A percentile compares a stretch with the other conserved stretches of the same genome.
These are phyloP conservation scores for Teleogryllus occipitalis DNA, from an alignment of 1,140 invertebrate genomes.

Conservation along the genomic window DNA sequence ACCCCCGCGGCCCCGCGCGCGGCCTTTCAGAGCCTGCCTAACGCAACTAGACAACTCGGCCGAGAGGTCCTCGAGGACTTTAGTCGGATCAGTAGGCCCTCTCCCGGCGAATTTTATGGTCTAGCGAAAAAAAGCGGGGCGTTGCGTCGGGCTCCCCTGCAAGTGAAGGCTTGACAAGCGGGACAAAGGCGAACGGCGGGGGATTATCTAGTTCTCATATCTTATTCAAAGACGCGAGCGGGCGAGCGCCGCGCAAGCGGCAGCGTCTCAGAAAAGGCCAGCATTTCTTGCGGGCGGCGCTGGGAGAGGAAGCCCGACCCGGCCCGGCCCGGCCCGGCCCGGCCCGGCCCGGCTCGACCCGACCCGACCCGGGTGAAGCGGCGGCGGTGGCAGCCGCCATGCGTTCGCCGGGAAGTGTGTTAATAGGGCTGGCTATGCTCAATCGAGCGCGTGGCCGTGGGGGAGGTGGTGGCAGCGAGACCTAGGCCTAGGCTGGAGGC, in stretches of 20 bases:
- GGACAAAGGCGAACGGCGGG: neutral
- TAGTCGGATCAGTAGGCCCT: neutral
- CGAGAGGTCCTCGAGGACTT: neutral
- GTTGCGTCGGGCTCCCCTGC: neutral
- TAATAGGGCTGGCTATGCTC: neutral
- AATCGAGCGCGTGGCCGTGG: neutral
- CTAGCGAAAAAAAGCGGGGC: neutral
- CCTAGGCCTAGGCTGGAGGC: no score
- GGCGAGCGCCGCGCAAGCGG: neutral
- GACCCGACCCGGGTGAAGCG: neutral
- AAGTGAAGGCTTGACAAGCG: neutral
- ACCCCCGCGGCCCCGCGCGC: neutral
- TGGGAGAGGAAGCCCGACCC: neutral
- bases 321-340: no score
- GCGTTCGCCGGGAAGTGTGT: neutral
- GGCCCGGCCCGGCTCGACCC: no score
- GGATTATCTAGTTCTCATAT: constrained; percentile 5
- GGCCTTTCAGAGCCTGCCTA: neutral
- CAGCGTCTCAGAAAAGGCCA: neutral
- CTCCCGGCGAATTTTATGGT: neutral
- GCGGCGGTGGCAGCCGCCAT: neutral
- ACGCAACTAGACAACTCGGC: neutral
- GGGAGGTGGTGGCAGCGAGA: no score
- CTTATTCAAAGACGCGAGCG: neutral
- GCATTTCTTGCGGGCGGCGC: neutral